Percentiles rank a stretch among this genome's conserved stretches.
Evolutionary conservation across 2,888 invertebrate genomes (phyloP).

Genomic region (Rhogogaster chlorosoma): DNA sequence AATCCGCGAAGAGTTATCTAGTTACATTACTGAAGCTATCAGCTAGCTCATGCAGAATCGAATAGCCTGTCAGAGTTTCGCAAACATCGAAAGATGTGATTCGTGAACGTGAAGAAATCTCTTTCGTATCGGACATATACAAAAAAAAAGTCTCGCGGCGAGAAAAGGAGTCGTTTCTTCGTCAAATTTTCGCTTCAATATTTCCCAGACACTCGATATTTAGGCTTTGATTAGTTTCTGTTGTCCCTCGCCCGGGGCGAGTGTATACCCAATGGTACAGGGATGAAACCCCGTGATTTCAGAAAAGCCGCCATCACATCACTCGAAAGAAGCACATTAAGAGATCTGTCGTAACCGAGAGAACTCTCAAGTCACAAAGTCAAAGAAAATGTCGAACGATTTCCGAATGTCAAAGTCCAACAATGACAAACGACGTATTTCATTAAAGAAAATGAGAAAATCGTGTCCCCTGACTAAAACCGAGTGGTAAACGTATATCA

Average conservation of each 20-base stretch:
- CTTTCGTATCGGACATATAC: background rate
- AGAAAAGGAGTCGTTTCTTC: background rate
- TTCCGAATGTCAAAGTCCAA: background rate
- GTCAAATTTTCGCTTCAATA: background rate
- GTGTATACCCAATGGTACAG: background rate
- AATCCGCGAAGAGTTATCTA: background rate
- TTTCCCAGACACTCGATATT: background rate
- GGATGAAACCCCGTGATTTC: background rate
- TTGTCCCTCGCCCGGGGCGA: background rate
- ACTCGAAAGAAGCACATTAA: background rate
- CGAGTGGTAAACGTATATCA: background rate
- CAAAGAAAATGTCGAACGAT: background rate
- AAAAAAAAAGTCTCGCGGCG: background rate
- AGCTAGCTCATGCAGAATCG: background rate
- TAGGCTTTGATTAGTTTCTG: background rate
- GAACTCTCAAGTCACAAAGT: background rate
- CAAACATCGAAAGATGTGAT: background rate
- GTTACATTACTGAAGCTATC: background rate
- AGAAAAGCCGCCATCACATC: background rate
- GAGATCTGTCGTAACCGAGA: background rate
- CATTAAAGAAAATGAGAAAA: background rate
- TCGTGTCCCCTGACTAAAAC: background rate
- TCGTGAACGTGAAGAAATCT: background rate
- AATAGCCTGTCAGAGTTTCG: background rate
- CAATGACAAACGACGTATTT: conserved; percentile 6